phyloP scores from a whole-genome alignment of 2,113 vertebrate species.

The Peucedramus taeniatus region DNA sequence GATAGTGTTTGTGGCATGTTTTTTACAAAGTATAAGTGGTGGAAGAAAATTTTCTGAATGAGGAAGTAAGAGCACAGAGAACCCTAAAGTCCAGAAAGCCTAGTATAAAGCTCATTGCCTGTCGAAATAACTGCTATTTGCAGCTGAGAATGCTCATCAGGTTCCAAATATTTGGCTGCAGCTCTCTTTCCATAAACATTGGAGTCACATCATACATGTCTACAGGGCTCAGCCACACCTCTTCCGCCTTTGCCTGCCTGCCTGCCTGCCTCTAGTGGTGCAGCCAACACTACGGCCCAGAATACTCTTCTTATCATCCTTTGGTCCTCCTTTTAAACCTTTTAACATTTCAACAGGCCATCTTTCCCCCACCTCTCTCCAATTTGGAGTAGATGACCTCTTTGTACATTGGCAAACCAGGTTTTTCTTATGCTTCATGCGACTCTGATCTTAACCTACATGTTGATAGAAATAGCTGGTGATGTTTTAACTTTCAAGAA shows the following conservation, averaged over 20 bases:
- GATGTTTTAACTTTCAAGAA: conserved; percentile 32
- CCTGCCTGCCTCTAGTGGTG: not conserved
- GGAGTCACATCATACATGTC: conserved; percentile 28
- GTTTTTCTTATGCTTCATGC: not conserved
- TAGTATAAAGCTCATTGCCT: not conserved
- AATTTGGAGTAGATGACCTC: not conserved
- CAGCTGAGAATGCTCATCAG: conserved; percentile 7
- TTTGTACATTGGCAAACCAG: not conserved
- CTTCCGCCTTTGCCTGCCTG: not conserved
- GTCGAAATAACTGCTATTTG: conserved; percentile 15
- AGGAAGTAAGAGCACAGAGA: not conserved
- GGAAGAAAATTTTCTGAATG: not conserved
- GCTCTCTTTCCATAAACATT: conserved; percentile 49
- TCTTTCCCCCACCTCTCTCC: not conserved
- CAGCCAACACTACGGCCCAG: not conserved
- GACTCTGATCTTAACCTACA: not conserved
- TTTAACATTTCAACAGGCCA: not conserved
- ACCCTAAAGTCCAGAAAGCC: not conserved
- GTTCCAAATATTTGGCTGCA: conserved; percentile 19
- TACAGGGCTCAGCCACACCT: conserved; percentile 24
- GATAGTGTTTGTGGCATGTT: not conserved
- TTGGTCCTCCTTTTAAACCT: not conserved
- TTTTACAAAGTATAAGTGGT: not conserved
- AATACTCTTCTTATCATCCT: not conserved
- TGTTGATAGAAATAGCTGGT: not conserved